Base-by-base conservation (phyloP, 2,797 vertebrate species). In the Novumbra hubbsi region DNA sequence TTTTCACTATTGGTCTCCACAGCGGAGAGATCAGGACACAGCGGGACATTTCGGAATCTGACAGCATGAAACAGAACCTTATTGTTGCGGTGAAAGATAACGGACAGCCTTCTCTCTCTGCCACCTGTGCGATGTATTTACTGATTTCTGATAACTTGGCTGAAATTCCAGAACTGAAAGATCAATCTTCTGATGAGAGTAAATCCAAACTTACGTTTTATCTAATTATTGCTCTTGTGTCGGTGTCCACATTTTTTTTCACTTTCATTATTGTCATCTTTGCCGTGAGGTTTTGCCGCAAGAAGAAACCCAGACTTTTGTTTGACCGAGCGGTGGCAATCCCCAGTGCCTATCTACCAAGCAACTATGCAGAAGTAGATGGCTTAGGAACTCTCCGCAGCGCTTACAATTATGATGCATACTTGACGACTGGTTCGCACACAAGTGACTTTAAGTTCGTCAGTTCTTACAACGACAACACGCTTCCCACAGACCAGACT, bases 211-310 rank as follows among this genome's bases (percentile, higher is more conserved):
- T 94, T 79, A 94, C 92, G 64, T 92, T 92, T 78, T 94, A 94
- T 85, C 86, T 94, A 21, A 92, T 93, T 66, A 83, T 94, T 41
- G 87, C 93, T 48, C 86, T 94, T 75, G 93, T 93, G 80, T 78
- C 93, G 78, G 92, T 94, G 67, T 94, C 94, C 0, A 92, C 92
- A 75, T 89, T 91, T 65, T 94, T 94, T 62, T 90, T 93, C 77
- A 71, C 72, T 19, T 74, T 80, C 38, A 77, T 75, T 24, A 75
- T 75, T 49, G 50, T 57, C n/a, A 57, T 57, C 55, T 0, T 57
- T 4, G 55, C 55, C 15, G n/a, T 65, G 75, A 86, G 79, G 70
- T 80, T 86, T 64, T 84, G 81, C 77, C 80, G 73, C 49, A 85
- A 84, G 71, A 65, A 30, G 34, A 65, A 65, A n/a, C 63, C 63